phyloP scores from a whole-genome alignment of 2,888 invertebrate species.

The Lamproptera curius region DNA sequence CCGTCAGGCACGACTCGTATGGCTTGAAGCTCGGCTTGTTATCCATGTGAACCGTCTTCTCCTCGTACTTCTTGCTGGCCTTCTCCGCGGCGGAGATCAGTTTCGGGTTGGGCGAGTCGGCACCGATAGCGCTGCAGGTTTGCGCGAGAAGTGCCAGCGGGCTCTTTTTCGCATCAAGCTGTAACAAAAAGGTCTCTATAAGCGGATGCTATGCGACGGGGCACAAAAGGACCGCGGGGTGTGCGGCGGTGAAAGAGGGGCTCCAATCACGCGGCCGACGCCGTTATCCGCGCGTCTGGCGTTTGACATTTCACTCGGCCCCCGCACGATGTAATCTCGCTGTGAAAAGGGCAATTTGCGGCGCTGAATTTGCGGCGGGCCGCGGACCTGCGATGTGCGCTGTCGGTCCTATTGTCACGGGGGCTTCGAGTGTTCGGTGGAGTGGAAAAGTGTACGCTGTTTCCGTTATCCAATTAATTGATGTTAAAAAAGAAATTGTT shows the following conservation, averaged over 20 bases:
- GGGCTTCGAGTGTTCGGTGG: constrained; percentile 36
- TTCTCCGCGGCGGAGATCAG: constrained; percentile 86
- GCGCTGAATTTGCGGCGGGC: constrained; percentile 76
- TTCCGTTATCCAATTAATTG: constrained; percentile 6
- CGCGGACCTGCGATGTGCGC: constrained; percentile 68
- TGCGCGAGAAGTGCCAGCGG: constrained; percentile 96
- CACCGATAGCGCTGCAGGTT: constrained; percentile 98
- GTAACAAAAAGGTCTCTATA: constrained; percentile 80
- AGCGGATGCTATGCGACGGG: constrained; percentile 75
- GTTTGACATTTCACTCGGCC: constrained; percentile 78
- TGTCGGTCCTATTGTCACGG: constrained; percentile 67
- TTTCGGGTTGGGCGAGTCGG: constrained; percentile 89
- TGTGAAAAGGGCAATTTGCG: constrained; percentile 79
- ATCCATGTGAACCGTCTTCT: constrained; percentile 78
- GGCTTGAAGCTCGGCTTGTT: constrained; percentile 85
- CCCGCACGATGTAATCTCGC: constrained; percentile 79
- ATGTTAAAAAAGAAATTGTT: no score
- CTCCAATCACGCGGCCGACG: constrained; percentile 77
- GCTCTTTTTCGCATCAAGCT: constrained; percentile 99
- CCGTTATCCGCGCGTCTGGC: constrained; percentile 78
- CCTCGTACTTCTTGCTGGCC: constrained; percentile 80
- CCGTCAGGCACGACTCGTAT: constrained; percentile 82
- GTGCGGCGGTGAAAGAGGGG: constrained; percentile 39
- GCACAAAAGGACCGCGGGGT: constrained; percentile 65
- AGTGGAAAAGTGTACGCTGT: constrained; percentile 30